Evolutionary conservation across 1,140 invertebrate species (phyloP), one percentile per base, ranked within the genome.

Genomic region (Bombus cullumanus): DNA sequence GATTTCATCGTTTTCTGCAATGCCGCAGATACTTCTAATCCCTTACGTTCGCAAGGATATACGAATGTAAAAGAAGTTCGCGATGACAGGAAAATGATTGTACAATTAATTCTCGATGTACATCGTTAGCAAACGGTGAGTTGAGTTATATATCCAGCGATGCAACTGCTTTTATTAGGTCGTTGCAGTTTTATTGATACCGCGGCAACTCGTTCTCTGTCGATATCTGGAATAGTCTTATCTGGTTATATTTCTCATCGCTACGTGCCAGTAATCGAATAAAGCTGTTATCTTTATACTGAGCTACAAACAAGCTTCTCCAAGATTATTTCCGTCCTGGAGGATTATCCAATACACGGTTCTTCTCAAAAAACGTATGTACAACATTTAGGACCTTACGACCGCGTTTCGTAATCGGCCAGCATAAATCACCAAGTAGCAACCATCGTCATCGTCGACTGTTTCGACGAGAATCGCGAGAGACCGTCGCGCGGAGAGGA

Each of bases 401-500:
- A 66, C 31, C 73, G 77, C 47, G 64, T 80, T 85, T 80, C 57
- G 69, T 66, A 81, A 89, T 90, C 85, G 88, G 41, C 15, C 34
- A 47, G 47, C 81, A 87, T 87, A 79, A 87, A 90, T 89, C 81
- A 76, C 43, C 64, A 53, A 74, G 53, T 15, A 71, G 84, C 74
- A 53, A 81, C 57, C 73, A 13, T 76, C 73, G n/a, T 31, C 73
- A 62, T 31, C 43, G 18, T 31, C 31, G 88, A 9, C 18, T 25
- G 88, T 87, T 89, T 84, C 79, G 74, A 59, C 37, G 71, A 73
- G 53, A 69, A 79, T 81, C 53, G 15, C 76, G 57, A 74, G 77
- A 87, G 76, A 37, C n/a, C 31, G 86, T 31, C n/a, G 62, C 13
- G 13, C 15, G 62, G 86, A 80, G 73, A 43, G 66, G 43, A 85